Evolutionary conservation across 1,140 invertebrate genomes (phyloP), one percentile per base, ranked within the genome.

Genomic region (Caenorhabditis latens): DNA sequence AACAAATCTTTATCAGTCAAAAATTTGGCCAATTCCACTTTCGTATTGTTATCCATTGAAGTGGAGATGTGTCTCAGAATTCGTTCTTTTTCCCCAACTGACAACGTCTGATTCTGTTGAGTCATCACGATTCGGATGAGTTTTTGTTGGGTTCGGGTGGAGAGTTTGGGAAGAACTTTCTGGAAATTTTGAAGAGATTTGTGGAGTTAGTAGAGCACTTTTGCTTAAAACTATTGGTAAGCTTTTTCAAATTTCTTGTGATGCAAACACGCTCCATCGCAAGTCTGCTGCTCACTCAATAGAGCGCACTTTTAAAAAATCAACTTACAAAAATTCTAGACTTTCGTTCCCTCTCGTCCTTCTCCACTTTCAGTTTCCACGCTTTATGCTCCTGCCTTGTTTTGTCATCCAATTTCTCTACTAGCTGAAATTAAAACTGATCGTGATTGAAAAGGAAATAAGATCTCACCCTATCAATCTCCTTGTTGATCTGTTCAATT

Each of bases 81-180:
- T 79, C 71, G 71, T 79, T 79, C 71, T 79, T 79, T 79, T 79
- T 79, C 71, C 5, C 71, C 71, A 13, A 79, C 71, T 53, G 71
- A 79, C 43, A 79, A 24, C 14, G 71, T 79, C 21, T 79, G 71
- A 50, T 79, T 79, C 21, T 79, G 71, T 79, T 79, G 71, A 11
- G 71, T 79, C 71, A 79, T 79, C 71, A 79, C 71, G 8, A 79
- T 79, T 79, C 71, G 71, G 71, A 79, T 79, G 43, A 79, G 71
- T 50, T 79, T 79, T 50, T 79, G 71, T 50, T 79, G 71, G 9
- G 71, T 79, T 50, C 71, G 71, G 11, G 71, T 79, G 19, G 71
- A 79, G 13, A 79, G 46, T 79, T 79, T 79, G 53, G 71, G 71
- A 24, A 79, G 46, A 11, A 79, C 71, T 50, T 79, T 79, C 71